phyloP scores from a whole-genome alignment of 37 sponge, comb jelly and placozoan species.

The Lycopodina hypogea region DNA sequence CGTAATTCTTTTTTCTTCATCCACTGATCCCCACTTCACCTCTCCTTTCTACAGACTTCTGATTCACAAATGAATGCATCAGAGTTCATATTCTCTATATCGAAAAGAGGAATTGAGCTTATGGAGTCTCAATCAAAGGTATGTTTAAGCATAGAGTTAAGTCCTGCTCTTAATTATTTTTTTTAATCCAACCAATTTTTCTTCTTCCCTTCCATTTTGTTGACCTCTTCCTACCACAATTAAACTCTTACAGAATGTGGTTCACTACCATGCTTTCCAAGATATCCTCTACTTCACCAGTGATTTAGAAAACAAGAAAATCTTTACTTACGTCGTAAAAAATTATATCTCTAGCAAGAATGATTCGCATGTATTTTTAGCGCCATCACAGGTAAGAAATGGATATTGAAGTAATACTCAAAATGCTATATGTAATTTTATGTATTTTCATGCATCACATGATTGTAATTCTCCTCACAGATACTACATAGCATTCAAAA shows the following conservation, averaged over 20 bases:
- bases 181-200: not conserved
- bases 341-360: constrained; percentile 43
- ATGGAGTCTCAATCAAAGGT: constrained; percentile 57
- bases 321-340: constrained; percentile 84
- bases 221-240: not conserved
- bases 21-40: not conserved
- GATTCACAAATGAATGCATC: constrained; percentile 60
- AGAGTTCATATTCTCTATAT: constrained; percentile 68
- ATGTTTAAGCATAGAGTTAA: not conserved
- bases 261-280: constrained; percentile 71
- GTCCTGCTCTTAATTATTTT: too few species aligned
- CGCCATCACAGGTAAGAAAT: constrained; percentile 40
- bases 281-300: constrained; percentile 72
- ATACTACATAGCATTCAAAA: too few species aligned
- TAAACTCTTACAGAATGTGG: constrained; percentile 42
- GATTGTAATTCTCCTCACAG: too few species aligned
- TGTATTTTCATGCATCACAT: too few species aligned
- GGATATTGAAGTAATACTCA: not conserved
- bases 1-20: not conserved
- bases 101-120: constrained; percentile 74
- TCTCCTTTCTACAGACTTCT: constrained; percentile 25
- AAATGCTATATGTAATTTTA: too few species aligned
- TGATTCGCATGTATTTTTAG: constrained; percentile 84
- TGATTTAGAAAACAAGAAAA: constrained; percentile 59
- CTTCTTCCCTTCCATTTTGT: not conserved